These are phyloP conservation scores for Anas georgica DNA, from an alignment of 2,797 vertebrate species.

Conservation along the genomic window DNA sequence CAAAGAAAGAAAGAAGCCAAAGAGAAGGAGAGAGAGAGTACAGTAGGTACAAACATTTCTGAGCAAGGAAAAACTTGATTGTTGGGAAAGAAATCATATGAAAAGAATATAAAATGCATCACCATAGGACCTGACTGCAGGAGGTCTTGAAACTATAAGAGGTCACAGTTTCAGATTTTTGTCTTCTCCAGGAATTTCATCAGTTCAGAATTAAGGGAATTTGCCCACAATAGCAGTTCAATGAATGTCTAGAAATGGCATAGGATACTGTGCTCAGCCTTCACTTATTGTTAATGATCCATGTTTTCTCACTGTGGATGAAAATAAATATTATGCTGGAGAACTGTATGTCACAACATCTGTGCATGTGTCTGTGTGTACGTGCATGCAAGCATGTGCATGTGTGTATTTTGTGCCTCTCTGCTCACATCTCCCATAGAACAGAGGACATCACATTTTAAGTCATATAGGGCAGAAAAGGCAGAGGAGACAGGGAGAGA, in stretches of 20 bases:
- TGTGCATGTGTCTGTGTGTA: rapidly evolving
- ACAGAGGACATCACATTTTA: not conserved
- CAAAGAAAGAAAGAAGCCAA: not conserved
- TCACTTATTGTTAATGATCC: not conserved
- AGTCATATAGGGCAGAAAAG: not conserved
- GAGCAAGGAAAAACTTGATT: not conserved
- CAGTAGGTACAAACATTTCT: not conserved
- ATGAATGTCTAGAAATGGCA: not conserved
- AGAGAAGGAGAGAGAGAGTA: not conserved
- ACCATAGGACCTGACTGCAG: not conserved
- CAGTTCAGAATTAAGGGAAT: not conserved
- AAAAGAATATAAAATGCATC: not conserved
- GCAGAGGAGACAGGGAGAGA: not conserved
- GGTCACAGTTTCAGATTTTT: not conserved
- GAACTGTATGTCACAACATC: not conserved
- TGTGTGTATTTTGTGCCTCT: not conserved
- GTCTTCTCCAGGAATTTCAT: not conserved
- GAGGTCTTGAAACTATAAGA: not conserved
- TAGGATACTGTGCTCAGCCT: not conserved
- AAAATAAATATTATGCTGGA: not conserved
- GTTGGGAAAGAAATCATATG: not conserved
- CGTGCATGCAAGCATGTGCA: too few relatives aligned
- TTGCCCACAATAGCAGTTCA: not conserved
- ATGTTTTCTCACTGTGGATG: not conserved
- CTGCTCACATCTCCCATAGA: not conserved